phyloP scores from a whole-genome alignment of 2,888 invertebrate species.

The Micropterix aruncella region DNA sequence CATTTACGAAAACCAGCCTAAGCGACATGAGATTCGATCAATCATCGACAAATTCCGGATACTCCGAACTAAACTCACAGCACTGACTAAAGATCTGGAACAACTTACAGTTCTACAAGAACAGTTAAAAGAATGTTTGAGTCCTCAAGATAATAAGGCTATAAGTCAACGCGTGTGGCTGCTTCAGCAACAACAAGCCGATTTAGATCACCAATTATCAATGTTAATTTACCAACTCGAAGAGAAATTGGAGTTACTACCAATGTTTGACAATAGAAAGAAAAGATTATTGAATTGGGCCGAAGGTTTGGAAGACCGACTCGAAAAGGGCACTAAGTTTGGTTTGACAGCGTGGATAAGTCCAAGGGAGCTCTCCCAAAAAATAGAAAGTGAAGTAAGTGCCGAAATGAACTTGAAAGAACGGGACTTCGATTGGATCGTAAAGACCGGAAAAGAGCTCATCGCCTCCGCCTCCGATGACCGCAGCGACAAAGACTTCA shows the following conservation, averaged over 20 bases:
- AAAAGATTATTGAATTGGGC: constrained; percentile 56
- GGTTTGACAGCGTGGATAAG: constrained; percentile 40
- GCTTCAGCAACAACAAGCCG: constrained; percentile 65
- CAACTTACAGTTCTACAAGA: constrained; percentile 61
- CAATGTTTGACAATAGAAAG: constrained; percentile 54
- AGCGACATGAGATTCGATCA: constrained; percentile 46
- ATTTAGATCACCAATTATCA: constrained; percentile 65
- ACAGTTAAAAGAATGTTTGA: constrained; percentile 71
- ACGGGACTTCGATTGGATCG: constrained; percentile 66
- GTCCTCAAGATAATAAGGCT: constrained; percentile 69
- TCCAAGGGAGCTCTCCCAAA: constrained; percentile 57
- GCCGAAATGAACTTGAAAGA: constrained; percentile 63
- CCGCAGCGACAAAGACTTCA: constrained; percentile 44
- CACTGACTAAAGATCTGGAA: constrained; percentile 50
- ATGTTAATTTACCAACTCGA: constrained; percentile 56
- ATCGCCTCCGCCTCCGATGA: constrained; percentile 48
- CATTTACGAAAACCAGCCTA: constrained; percentile 39
- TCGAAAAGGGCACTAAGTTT: constrained; percentile 41
- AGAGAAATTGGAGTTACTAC: constrained; percentile 56
- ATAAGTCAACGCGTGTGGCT: constrained; percentile 68
- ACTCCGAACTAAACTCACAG: constrained; percentile 41
- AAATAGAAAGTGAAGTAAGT: constrained; percentile 59
- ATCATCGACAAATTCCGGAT: constrained; percentile 48
- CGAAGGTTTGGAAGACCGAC: constrained; percentile 48
- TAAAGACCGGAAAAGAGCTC: constrained; percentile 50